Evolutionary conservation across 2,797 vertebrate species (phyloP).

Genomic region (Spondyliosoma cantharus): DNA sequence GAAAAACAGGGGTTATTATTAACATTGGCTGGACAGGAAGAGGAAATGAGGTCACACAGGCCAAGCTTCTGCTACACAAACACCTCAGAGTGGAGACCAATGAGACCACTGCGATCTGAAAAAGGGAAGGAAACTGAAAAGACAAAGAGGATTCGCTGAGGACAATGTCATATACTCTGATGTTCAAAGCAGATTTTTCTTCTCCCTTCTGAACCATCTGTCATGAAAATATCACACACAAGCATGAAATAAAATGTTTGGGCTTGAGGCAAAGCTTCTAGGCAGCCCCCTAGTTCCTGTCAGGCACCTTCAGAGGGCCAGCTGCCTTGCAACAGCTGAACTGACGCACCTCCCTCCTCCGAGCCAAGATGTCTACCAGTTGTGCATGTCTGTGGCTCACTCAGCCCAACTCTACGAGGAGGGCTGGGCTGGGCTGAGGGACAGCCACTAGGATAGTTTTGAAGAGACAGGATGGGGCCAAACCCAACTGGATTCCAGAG

Average conservation of each 20-base stretch:
- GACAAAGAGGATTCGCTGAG: slow-evolving; percentile 70
- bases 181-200: slow-evolving; percentile 9
- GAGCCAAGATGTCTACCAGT: slow-evolving; percentile 83
- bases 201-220: slow-evolving; percentile 7
- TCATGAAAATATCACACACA: slow-evolving; percentile 9
- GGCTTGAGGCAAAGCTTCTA: slow-evolving; percentile 15
- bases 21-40: slow-evolving; percentile 76
- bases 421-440: slow-evolving; percentile 48
- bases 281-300: slow-evolving; percentile 31
- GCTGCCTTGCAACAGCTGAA: slow-evolving; percentile 84
- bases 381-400: slow-evolving; percentile 71
- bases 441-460: slow-evolving; percentile 38
- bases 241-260: slow-evolving; percentile 13
- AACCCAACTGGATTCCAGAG: slow-evolving; percentile 66
- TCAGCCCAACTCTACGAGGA: slow-evolving; percentile 46
- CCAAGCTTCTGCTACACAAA: slow-evolving; percentile 74
- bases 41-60: slow-evolving; percentile 77
- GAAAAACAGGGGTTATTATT: slow-evolving; percentile 80
- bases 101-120: slow-evolving; percentile 40
- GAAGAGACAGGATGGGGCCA: slow-evolving; percentile 42
- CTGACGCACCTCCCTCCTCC: slow-evolving; percentile 60
- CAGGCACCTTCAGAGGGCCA: slow-evolving; percentile 64
- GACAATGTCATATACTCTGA: slow-evolving; percentile 42
- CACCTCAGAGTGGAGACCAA: slow-evolving; percentile 68
- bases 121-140: slow-evolving; percentile 72